Evolutionary conservation across 2,888 invertebrate genomes (phyloP), one percentile per base, ranked within the genome.

Genomic region (Acanthosepion lycidas): DNA sequence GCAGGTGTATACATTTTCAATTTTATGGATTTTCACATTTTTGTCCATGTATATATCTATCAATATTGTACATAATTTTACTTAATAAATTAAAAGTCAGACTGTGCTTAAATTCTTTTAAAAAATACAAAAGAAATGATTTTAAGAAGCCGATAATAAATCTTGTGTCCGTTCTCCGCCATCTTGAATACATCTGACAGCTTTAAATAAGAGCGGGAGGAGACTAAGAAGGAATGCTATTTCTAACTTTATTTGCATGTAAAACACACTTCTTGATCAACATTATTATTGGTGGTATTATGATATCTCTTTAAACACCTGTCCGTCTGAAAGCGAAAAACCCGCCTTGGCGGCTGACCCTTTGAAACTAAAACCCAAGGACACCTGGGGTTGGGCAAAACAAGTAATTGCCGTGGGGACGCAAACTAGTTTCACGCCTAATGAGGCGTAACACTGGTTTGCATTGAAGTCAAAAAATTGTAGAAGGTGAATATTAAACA

Each of bases 111-210:
- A n/a, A 9, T n/a, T n/a, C 23, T 15, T 78, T 12, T 18, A n/a
- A 78, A 78, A 64, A 64, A 64, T 64, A 64, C 28, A 64, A 64
- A 6, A 64, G 5, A 26, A 64, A 64, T 64, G 26, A 64, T 64
- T 28, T 64, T 8, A 78, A 78, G 33, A 78, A n/a, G 78, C n/a
- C 78, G 78, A n/a, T 78, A 78, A 78, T 78, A 78, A 78, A 33
- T 78, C 78, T 78, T 78, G 78, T 78, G 78, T 78, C 78, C 78
- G 33, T 78, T 78, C 78, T 78, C 78, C 93, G 93, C 93, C 93
- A 93, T 93, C 33, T 93, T 93, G 93, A 93, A 93, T 93, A 92
- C n/a, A 93, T 93, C 49, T 93, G 93, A 53, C 93, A 53, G 93
- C 93, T 93, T 78, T 78, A 78, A 78, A 78, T 78, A 33, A 78